These are phyloP conservation scores for Dermochelys coriacea DNA, from an alignment of 2,797 vertebrate genomes.

Conservation along the genomic window DNA sequence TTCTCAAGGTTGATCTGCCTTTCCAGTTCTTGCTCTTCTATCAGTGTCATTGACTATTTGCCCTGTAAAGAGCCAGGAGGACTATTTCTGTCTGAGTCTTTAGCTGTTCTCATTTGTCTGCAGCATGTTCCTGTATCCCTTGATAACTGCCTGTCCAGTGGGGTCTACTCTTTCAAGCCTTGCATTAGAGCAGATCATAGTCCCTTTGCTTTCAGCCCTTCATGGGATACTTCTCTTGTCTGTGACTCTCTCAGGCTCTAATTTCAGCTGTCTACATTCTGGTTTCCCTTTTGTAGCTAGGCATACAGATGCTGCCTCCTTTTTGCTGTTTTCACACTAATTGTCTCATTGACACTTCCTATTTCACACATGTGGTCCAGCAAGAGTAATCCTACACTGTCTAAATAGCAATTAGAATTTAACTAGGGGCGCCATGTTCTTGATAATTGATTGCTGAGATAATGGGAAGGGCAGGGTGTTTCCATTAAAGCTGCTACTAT, in stretches of 20 bases:
- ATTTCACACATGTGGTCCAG: background rate
- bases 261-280: background rate
- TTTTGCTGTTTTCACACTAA: background rate
- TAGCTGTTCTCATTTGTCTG: background rate
- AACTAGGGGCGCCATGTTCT: background rate
- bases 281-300: background rate
- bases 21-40: background rate
- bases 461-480: background rate
- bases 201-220: background rate
- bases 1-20: background rate
- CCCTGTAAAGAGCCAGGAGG: background rate
- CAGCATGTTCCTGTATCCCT: background rate
- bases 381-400: background rate
- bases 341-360: background rate
- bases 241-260: accelerated
- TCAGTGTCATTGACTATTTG: accelerated
- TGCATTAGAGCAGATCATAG: background rate
- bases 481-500: accelerated
- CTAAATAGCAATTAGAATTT: background rate
- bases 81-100: background rate
- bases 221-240: accelerated
- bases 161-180: background rate
- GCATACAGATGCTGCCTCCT: background rate
- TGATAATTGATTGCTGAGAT: background rate
- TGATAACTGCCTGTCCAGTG: background rate